Evolutionary conservation across 2,888 invertebrate species (phyloP).

Genomic region (Macaria notata): DNA sequence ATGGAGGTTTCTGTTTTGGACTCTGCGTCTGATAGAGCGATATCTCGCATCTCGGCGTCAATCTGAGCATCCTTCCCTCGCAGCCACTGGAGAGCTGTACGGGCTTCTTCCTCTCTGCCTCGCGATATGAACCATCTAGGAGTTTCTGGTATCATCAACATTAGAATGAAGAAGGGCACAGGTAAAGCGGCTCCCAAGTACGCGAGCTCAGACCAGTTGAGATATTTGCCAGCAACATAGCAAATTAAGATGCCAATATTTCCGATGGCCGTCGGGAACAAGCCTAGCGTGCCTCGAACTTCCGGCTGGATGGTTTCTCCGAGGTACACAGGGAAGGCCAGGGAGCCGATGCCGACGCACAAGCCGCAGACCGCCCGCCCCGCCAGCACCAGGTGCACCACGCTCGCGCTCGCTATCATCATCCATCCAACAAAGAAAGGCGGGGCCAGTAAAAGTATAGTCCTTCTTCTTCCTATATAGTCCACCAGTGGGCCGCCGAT

Average conservation of each 20-base stretch:
- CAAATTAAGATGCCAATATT: slow-evolving; percentile 91
- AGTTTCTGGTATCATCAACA: slow-evolving; percentile 95
- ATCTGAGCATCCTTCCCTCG: slow-evolving; percentile 91
- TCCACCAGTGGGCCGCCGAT: slow-evolving; percentile 93
- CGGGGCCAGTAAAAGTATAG: slow-evolving; percentile 89
- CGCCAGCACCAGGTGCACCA: slow-evolving; percentile 87
- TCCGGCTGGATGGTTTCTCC: slow-evolving; percentile 97
- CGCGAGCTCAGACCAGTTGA: slow-evolving; percentile 92
- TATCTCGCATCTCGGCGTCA: slow-evolving; percentile 88
- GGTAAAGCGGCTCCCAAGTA: slow-evolving; percentile 89
- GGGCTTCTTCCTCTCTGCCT: slow-evolving; percentile 88
- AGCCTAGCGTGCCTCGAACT: slow-evolving; percentile 93
- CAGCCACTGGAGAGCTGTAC: slow-evolving; percentile 91
- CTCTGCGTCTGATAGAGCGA: slow-evolving; percentile 87
- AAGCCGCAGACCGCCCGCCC: slow-evolving; percentile 93
- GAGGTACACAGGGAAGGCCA: slow-evolving; percentile 95
- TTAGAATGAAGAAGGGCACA: slow-evolving; percentile 89
- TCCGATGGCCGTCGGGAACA: slow-evolving; percentile 93
- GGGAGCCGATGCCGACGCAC: slow-evolving; percentile 93
- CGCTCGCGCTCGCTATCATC: slow-evolving; percentile 88
- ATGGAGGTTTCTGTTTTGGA: slow-evolving; percentile 84
- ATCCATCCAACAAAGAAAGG: slow-evolving; percentile 93
- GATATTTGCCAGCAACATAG: slow-evolving; percentile 89
- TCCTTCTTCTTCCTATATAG: slow-evolving; percentile 91
- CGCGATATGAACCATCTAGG: slow-evolving; percentile 95